Evolutionary conservation across 2,797 vertebrate genomes (phyloP).

Genomic region (Melopsittacus undulatus): DNA sequence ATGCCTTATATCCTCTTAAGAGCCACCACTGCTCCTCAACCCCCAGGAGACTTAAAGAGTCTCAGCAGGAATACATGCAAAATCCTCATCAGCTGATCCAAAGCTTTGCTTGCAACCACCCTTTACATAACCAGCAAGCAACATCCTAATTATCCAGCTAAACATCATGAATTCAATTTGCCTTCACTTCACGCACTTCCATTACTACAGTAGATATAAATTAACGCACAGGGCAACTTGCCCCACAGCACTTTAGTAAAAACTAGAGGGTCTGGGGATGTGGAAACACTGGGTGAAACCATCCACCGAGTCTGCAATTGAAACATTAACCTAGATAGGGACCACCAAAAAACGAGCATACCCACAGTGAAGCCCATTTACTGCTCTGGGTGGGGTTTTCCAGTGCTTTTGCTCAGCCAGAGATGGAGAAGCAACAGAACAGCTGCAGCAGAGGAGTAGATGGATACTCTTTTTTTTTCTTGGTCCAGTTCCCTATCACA

Average conservation of each 20-base stretch:
- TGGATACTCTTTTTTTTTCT: not conserved
- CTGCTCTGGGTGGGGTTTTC: not conserved
- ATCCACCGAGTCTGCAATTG: not conserved
- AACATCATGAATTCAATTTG: not conserved
- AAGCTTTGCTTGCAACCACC: constrained; percentile 51
- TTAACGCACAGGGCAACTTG: fast-evolving
- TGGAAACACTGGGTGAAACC: not conserved
- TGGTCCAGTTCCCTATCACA: constrained; percentile 41
- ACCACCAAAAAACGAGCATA: not conserved
- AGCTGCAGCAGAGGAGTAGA: constrained; percentile 52
- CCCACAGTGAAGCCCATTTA: not conserved
- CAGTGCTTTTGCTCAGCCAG: not conserved
- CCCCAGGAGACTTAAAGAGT: not conserved
- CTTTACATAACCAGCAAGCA: not conserved
- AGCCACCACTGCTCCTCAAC: not conserved
- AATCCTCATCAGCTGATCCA: constrained; percentile 54
- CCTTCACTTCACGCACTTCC: not conserved
- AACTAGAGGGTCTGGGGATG: not conserved
- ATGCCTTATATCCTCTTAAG: constrained; percentile 18
- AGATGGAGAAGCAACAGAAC: constrained; percentile 52
- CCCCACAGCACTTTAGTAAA: not conserved
- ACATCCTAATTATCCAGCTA: constrained; percentile 52
- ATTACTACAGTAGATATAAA: not conserved
- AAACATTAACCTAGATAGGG: not conserved
- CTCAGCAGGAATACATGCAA: not conserved